Base-by-base conservation (phyloP, 2,797 vertebrate genomes). In the Mormyrus hasselquistii region DNA sequence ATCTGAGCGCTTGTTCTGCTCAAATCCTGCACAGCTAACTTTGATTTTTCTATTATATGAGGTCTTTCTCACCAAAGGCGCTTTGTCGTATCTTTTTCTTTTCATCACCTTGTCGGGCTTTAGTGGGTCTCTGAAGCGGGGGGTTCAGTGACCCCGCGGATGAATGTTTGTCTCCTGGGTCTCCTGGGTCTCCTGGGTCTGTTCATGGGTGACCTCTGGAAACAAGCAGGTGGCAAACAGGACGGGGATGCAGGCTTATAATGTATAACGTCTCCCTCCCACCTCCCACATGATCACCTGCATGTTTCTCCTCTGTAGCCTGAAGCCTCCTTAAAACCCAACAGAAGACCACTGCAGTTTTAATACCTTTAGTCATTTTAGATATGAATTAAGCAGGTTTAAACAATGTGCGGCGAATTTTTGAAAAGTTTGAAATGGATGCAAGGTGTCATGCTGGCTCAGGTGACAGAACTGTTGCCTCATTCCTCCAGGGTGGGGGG, bases 41-140 rank as follows among this genome's bases (percentile, higher is more conserved):
- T 50, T 22, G 9, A 25, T 52, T 84, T 84, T 84, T 49, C 3
- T 84, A 16, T 22, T 84, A 52, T 29, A 50, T 49, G n/a, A 84
- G 50, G 82, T 84, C 82, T 84, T 84, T 84, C 82, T 73, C 16
- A 89, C 76, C 73, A 83, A 83, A 88, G 88, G 88, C 12, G 49
- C 52, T 88, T 57, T 88, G 14, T 52, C 62, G 88, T 16, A 83
- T 44, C 38, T 59, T 38, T 38, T 14, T 62, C 38, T 88, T 52
- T 19, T n/a, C 34, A 86, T 86, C 25, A 14, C n/a, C 7, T 8
- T 38, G 29, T 53, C 29, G 4, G 52, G 29, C 85, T 38, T 19
- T 19, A n/a, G 85, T 86, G 52, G 47, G 85, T 57, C 12, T 57
- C 19, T 19, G 52, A 34, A 57, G 25, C 29, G 34, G 34, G 52